phyloP scores from a whole-genome alignment of 2,888 invertebrate genomes.

The Sturmia bella region DNA sequence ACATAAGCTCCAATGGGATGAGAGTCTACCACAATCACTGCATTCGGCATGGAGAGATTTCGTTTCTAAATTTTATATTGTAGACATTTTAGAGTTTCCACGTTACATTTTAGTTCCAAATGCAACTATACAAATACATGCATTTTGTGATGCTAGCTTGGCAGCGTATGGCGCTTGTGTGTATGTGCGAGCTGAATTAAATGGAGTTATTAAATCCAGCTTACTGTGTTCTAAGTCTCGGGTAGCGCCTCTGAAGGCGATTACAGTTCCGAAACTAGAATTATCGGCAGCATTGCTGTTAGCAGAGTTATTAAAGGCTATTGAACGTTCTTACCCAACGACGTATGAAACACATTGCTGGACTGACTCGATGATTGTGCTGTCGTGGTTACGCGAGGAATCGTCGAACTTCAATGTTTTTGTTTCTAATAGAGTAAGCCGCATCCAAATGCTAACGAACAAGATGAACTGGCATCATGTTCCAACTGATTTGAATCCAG shows the following conservation, averaged over 20 bases:
- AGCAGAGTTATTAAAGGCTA: background rate
- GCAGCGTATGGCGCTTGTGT: background rate
- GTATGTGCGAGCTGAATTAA: background rate
- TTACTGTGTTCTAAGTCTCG: slow-evolving; percentile 27
- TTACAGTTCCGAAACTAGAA: slow-evolving; percentile 65
- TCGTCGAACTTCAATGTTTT: slow-evolving; percentile 34
- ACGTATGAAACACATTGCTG: slow-evolving; percentile 50
- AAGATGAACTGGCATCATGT: slow-evolving; percentile 61
- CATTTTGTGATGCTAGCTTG: background rate
- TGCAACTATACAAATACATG: background rate
- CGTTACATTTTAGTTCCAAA: background rate
- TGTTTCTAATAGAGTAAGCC: background rate
- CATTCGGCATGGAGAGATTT: too few relatives aligned
- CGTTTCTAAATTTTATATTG: background rate
- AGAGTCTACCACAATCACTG: too few relatives aligned
- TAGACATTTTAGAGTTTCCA: background rate
- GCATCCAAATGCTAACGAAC: slow-evolving; percentile 58
- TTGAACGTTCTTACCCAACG: background rate
- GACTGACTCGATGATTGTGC: slow-evolving; percentile 53
- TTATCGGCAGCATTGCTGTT: slow-evolving; percentile 53
- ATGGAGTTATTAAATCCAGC: background rate
- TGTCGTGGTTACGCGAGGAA: slow-evolving; percentile 59
- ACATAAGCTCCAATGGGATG: too few relatives aligned
- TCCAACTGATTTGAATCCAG: slow-evolving; percentile 34
- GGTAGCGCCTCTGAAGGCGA: slow-evolving; percentile 40